A percentile compares a stretch with the other conserved stretches of the same genome.
Evolutionary conservation across 1,140 invertebrate genomes (phyloP).

Genomic region (Drosophila pallidifrons): DNA sequence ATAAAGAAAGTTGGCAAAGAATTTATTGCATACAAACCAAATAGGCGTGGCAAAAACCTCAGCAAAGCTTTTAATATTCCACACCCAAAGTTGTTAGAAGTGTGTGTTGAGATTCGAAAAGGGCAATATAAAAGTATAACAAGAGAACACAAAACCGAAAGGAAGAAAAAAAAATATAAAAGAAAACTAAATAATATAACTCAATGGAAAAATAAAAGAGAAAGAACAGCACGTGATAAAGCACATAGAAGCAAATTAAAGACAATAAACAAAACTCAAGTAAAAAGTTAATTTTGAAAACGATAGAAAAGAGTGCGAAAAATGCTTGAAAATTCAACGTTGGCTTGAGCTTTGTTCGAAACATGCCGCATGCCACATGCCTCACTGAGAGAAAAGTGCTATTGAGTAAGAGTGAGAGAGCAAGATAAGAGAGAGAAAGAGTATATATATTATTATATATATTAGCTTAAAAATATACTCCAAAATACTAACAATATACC

Average conservation of each 20-base stretch:
- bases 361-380: slow-evolving; percentile 7
- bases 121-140: slow-evolving; percentile 39
- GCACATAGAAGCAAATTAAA: slow-evolving; percentile 4
- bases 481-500: too few species aligned
- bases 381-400: neutral
- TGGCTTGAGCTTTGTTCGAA: neutral
- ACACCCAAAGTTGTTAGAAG: slow-evolving; percentile 30
- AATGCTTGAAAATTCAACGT: neutral
- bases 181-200: slow-evolving; percentile 11
- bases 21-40: slow-evolving; percentile 72
- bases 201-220: neutral
- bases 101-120: slow-evolving; percentile 21
- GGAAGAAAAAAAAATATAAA: slow-evolving; percentile 23
- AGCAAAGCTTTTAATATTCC: slow-evolving; percentile 74
- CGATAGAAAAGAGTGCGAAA: neutral
- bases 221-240: slow-evolving; percentile 5
- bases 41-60: slow-evolving; percentile 71
- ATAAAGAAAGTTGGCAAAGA: slow-evolving; percentile 27
- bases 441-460: too few species aligned
- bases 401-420: neutral
- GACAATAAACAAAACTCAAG: slow-evolving; percentile 6
- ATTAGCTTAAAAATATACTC: too few species aligned
- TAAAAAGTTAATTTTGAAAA: slow-evolving; percentile 5
- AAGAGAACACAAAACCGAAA: slow-evolving; percentile 46
- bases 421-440: neutral